Percentiles rank a stretch among this genome's conserved stretches.
These are phyloP conservation scores for Pollenia amentaria DNA, from an alignment of 2,888 invertebrate genomes.

Conservation along the genomic window DNA sequence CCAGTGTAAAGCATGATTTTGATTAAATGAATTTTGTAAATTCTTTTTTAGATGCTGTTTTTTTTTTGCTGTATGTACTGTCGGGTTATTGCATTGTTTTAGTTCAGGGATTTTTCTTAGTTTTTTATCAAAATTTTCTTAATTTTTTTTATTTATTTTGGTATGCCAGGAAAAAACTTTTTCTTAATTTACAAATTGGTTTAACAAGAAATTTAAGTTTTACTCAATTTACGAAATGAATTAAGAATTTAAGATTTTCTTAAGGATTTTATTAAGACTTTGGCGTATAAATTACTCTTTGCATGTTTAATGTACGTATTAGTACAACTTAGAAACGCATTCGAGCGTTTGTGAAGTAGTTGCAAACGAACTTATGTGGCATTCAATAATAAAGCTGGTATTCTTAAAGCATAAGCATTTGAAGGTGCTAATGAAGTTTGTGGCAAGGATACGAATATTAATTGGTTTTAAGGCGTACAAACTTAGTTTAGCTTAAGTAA, in stretches of 20 bases:
- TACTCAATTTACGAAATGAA: constrained; percentile 64
- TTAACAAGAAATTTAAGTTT: constrained; percentile 61
- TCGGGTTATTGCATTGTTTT: constrained; percentile 50
- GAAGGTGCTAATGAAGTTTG: constrained; percentile 33
- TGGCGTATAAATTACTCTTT: constrained; percentile 35
- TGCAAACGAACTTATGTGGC: constrained; percentile 31
- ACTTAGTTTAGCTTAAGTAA: not conserved
- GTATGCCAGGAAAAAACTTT: constrained; percentile 22
- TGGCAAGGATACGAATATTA: constrained; percentile 20
- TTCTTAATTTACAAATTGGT: constrained; percentile 71
- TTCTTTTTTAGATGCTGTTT: constrained; percentile 24
- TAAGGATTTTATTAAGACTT: not conserved
- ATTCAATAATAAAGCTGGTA: not conserved
- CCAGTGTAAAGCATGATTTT: constrained; percentile 72
- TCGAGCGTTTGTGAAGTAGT: constrained; percentile 44
- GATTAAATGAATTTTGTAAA: constrained; percentile 69
- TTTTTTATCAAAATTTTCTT: not conserved
- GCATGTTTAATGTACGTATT: constrained; percentile 56
- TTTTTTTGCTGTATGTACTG: not conserved
- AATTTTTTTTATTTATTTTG: constrained; percentile 24
- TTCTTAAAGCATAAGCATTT: not conserved
- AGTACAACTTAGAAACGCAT: constrained; percentile 26
- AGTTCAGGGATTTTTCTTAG: constrained; percentile 26
- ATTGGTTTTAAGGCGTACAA: not conserved
- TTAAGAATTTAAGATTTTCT: constrained; percentile 59